Conservation (phyloP, 2,888 invertebrate genomes). For the Phaonia tiefii region DNA sequence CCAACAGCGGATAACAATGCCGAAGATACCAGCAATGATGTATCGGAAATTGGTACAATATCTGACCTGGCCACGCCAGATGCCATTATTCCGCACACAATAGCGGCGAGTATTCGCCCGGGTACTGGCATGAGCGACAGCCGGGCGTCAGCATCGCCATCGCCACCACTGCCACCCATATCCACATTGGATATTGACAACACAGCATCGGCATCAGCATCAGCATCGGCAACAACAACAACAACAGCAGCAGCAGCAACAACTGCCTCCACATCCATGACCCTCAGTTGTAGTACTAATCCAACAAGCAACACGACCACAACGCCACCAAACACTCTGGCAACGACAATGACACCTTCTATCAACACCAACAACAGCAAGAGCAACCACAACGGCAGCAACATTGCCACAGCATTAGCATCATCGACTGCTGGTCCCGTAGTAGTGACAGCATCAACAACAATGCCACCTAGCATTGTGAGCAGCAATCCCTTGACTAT, state of each 20-base stretch:
- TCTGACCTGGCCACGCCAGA: slow-evolving; percentile 80
- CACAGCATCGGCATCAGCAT: slow-evolving; percentile 7
- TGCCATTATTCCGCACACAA: slow-evolving; percentile 67
- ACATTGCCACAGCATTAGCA: slow-evolving; percentile 48
- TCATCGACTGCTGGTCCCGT: slow-evolving; percentile 14
- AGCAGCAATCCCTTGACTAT: slow-evolving; percentile 71
- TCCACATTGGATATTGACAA: slow-evolving; percentile 5
- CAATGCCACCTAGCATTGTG: slow-evolving; percentile 45
- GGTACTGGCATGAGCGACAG: slow-evolving; percentile 48
- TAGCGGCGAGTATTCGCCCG: slow-evolving; percentile 63
- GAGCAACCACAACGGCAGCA: slow-evolving; percentile 31
- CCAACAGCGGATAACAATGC: slow-evolving; percentile 77
- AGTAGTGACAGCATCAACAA: slow-evolving; percentile 51
- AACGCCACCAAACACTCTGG: slow-evolving; percentile 57
- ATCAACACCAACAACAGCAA: slow-evolving; percentile 13
- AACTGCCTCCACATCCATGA: slow-evolving; percentile 39
- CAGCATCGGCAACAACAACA: slow-evolving; percentile 63
- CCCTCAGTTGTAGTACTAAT: slow-evolving; percentile 19
- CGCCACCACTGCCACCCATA: slow-evolving; percentile 32
- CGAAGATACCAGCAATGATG: slow-evolving; percentile 81
- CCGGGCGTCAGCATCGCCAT: slow-evolving; percentile 36
- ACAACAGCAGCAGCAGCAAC: slow-evolving; percentile 56
- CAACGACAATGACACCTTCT: slow-evolving; percentile 32
- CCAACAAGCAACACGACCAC: slow-evolving; percentile 41
- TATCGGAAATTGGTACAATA: slow-evolving; percentile 80